Base-by-base conservation (phyloP, 1,140 invertebrate genomes). In the Copidosoma floridanum region DNA sequence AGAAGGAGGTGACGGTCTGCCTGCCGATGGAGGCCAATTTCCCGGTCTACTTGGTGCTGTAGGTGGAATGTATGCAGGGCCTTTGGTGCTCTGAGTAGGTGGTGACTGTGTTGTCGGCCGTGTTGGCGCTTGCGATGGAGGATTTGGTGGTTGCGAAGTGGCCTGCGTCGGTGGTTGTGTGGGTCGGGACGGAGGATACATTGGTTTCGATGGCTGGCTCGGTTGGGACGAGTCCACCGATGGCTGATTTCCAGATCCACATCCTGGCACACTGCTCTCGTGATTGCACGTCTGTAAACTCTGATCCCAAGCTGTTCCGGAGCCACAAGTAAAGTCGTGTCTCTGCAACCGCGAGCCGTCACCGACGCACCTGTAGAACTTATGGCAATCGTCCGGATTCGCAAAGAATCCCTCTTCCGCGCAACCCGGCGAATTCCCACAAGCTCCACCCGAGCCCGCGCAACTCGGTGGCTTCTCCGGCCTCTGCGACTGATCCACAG, bases 321-420 rank as follows among this genome's bases (percentile, higher is more conserved):
- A 79, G 18, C 84, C 86, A 70, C 89, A 92, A 11, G 79, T 81
- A 75, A 88, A 92, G 66, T 88, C 84, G 66, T 87, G 86, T 71
- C 82, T 84, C 50, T 77, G 83, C 62, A 82, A 89, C 2, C 74
- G 77, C 53, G 78, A 81, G 0, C 82, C 83, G 57, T 85, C 82
- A 54, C 81, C 81, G 18, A 91, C 86, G 76, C 90, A 92, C 75
- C 89, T 84, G 69, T 90, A 90, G 72, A 92, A 92, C 73, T 89
- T 89, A 60, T 79, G 84, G 69, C 91, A 93, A 70, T 92, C 84
- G 61, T 81, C 75, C 35, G 79, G 81, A 77, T 90, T 85, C 32
- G 84, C 83, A 62, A 87, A 79, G 75, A 88, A 91, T 64, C 88
- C 89, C 78, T 89, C 86, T 53, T 71, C 52, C 47, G 60, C 64